phyloP scores from a whole-genome alignment of 2,113 vertebrate genomes.

The Spea bombifrons region DNA sequence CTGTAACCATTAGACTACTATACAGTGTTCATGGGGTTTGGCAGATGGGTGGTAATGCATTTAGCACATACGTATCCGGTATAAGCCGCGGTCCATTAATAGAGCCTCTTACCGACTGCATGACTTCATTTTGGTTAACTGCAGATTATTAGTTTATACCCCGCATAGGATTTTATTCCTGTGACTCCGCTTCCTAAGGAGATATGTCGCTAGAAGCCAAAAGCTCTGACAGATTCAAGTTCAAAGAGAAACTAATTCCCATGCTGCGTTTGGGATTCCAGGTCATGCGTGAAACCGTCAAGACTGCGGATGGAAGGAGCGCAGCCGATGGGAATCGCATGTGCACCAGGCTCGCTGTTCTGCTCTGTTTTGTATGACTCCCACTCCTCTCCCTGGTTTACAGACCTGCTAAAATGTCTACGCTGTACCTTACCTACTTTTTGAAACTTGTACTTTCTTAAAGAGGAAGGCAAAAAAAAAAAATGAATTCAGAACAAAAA shows the following conservation, averaged over 20 bases:
- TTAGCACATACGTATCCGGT: not conserved
- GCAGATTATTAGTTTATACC: conserved; percentile 2
- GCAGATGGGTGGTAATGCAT: not conserved
- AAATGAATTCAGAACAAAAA: too few relatives aligned
- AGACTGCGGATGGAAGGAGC: conserved; percentile 33
- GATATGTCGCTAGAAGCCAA: conserved; percentile 39
- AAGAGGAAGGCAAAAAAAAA: not conserved
- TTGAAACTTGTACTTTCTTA: conserved; percentile 8
- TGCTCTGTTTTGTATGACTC: conserved; percentile 12
- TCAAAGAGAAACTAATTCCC: conserved; percentile 47
- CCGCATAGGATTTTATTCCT: conserved; percentile 8
- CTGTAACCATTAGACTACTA: not conserved
- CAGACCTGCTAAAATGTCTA: conserved; percentile 15
- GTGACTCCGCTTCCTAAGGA: conserved; percentile 14
- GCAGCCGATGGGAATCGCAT: conserved; percentile 32
- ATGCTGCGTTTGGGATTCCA: conserved; percentile 48
- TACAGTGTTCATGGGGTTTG: not conserved
- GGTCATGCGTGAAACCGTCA: conserved; percentile 52
- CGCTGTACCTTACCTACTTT: conserved; percentile 37
- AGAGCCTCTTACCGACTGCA: not conserved
- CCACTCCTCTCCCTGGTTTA: conserved; percentile 26
- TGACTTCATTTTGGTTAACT: conserved; percentile 11
- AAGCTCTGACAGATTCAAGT: conserved; percentile 37
- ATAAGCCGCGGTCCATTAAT: not conserved
- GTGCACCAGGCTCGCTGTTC: conserved; percentile 1